phyloP scores from a whole-genome alignment of 2,113 vertebrate species.

The Pristiophorus japonicus region DNA sequence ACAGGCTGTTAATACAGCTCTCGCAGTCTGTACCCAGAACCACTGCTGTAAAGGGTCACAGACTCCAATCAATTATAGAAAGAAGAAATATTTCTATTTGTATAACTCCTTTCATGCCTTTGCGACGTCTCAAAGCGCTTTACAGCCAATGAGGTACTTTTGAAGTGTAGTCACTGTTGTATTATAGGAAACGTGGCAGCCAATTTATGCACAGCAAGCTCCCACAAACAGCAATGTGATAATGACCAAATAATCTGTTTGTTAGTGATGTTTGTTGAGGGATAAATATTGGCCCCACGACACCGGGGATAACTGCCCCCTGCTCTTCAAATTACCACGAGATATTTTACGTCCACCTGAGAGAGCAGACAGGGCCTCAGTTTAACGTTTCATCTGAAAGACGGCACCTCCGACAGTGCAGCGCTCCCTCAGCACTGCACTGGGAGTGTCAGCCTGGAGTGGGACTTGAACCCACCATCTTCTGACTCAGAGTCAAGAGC shows the following conservation, averaged over 20 bases:
- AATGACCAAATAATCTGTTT: not conserved
- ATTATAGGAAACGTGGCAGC: not conserved
- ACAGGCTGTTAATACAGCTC: not conserved
- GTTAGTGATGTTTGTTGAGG: not conserved
- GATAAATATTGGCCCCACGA: not conserved
- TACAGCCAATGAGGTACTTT: not conserved
- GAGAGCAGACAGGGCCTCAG: not conserved
- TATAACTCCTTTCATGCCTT: not conserved
- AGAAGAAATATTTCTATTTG: not conserved
- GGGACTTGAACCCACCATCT: not conserved
- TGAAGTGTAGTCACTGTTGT: not conserved
- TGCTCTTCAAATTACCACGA: not conserved
- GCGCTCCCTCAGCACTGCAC: not conserved
- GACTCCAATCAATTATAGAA: not conserved
- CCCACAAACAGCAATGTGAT: not conserved
- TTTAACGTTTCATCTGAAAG: not conserved
- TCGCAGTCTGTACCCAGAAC: not conserved
- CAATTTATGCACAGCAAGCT: not conserved
- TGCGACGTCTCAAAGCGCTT: not conserved
- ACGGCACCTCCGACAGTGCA: not conserved
- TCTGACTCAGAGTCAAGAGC: not conserved
- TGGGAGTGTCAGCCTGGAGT: too few species aligned
- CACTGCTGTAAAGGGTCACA: not conserved
- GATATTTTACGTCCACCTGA: not conserved
- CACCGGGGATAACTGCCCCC: too few species aligned